phyloP scores from a whole-genome alignment of 2,888 invertebrate species.

The Ligdia adustata region DNA sequence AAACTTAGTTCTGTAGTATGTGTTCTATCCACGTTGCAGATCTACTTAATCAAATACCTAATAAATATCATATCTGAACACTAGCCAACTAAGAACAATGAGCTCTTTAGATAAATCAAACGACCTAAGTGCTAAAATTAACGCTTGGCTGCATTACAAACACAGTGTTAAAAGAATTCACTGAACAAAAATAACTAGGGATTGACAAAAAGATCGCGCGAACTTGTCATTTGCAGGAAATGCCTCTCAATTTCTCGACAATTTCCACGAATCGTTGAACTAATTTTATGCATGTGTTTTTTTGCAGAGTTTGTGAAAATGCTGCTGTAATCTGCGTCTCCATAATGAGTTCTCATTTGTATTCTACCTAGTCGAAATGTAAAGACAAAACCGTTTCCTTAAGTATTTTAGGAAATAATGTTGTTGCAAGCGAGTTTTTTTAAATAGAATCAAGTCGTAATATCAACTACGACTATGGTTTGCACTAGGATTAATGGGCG shows the following conservation, averaged over 20 bases:
- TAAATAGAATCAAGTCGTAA: no score
- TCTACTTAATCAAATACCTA: background rate
- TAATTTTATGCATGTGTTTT: slow-evolving; percentile 41
- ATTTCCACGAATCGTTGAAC: slow-evolving; percentile 13
- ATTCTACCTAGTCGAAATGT: slow-evolving; percentile 19
- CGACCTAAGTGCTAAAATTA: slow-evolving; percentile 15
- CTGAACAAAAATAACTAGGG: slow-evolving; percentile 13
- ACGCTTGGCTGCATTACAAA: slow-evolving; percentile 19
- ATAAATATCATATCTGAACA: slow-evolving; percentile 6
- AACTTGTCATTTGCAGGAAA: slow-evolving; percentile 15
- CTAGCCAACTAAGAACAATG: slow-evolving; percentile 15
- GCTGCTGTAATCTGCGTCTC: slow-evolving; percentile 72
- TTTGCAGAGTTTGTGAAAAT: slow-evolving; percentile 85
- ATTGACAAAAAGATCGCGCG: slow-evolving; percentile 28
- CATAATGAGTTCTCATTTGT: slow-evolving; percentile 64
- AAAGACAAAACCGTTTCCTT: slow-evolving; percentile 14
- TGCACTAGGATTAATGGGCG: slow-evolving; percentile 2
- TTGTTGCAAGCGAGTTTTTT: background rate
- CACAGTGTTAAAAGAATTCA: slow-evolving; percentile 10
- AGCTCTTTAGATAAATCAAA: slow-evolving; percentile 22
- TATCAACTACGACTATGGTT: no score
- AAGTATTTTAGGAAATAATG: slow-evolving; percentile 1
- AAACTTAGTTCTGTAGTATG: no score
- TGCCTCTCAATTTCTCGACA: slow-evolving; percentile 10
- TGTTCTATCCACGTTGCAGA: no score